These are phyloP conservation scores for Centroberyx gerrardi DNA, from an alignment of 2,797 vertebrate species.

Conservation along the genomic window DNA sequence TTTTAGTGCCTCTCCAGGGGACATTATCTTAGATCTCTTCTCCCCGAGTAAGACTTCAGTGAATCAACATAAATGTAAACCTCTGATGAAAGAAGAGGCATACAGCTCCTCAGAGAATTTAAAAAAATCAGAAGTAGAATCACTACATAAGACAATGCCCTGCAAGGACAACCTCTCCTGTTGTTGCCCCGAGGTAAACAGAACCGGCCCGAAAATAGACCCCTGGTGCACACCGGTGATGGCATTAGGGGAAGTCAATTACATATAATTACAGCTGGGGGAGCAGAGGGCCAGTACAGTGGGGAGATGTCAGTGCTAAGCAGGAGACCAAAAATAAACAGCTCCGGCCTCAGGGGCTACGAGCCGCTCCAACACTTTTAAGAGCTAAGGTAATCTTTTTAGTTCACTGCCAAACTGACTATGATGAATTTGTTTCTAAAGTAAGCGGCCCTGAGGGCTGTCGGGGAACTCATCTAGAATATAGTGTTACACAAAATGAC, in stretches of 20 bases:
- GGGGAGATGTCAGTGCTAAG: background rate
- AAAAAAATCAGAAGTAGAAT: too few species aligned
- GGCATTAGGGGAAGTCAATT: background rate
- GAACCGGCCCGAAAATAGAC: background rate
- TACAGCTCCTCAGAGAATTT: too few species aligned
- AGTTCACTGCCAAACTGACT: background rate
- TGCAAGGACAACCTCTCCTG: too few species aligned
- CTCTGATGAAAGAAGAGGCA: too few species aligned
- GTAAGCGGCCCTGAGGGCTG: background rate
- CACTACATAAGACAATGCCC: too few species aligned
- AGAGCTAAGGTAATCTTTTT: background rate
- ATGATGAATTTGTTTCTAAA: background rate
- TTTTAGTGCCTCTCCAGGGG: too few species aligned
- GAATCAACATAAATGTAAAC: too few species aligned
- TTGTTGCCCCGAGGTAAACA: background rate
- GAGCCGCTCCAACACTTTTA: background rate
- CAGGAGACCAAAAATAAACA: background rate
- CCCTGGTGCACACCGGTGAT: background rate
- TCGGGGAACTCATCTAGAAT: background rate
- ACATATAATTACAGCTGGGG: background rate
- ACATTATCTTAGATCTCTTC: too few species aligned
- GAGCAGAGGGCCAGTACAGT: background rate
- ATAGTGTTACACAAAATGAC: background rate
- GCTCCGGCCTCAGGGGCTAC: background rate
- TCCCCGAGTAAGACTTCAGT: too few species aligned